Base-by-base conservation (phyloP, 2,888 invertebrate genomes). In the Brassicogethes aeneus region DNA sequence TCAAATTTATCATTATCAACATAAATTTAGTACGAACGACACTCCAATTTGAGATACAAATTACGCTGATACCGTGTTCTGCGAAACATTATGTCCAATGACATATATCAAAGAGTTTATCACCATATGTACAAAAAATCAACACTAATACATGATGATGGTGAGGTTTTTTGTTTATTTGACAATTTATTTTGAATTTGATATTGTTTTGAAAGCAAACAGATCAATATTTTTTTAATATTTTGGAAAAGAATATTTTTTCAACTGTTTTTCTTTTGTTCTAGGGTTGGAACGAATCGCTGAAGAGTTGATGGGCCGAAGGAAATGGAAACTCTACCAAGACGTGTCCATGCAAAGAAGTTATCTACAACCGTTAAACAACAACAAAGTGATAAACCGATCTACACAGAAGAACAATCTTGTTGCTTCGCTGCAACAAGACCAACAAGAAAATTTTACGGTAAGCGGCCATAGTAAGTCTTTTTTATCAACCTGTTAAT, bases 241-340 rank as follows among this genome's bases (percentile, higher is more conserved):
- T n/a, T n/a, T n/a, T n/a, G n/a, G n/a, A n/a, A n/a, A n/a, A n/a
- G n/a, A n/a, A n/a, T n/a, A n/a, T n/a, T n/a, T n/a, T n/a, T n/a
- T n/a, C n/a, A n/a, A n/a, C n/a, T n/a, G n/a, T n/a, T n/a, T n/a
- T n/a, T n/a, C n/a, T n/a, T n/a, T n/a, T n/a, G n/a, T 77, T 67
- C 41, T 72, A 90, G 90, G 89, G 82, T 81, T 90, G 86, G 89
- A 90, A 86, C 84, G 88, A 77, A 86, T 90, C 78, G 89, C 89
- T 79, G 89, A 90, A 79, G 89, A 89, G 85, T 87, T 89, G 82
- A 89, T 90, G 90, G 90, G 89, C 79, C 85, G 87, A 78, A 84
- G 88, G 84, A 88, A 85, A 89, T 90, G 90, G 89, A 87, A 87
- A 80, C 81, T 85, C 76, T 89, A 87, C 73, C 89, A 88, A 81